Evolutionary conservation across 64 coral and sea anemone genomes (phyloP), one percentile per base, ranked within the genome.

Genomic region (Montipora cactus): DNA sequence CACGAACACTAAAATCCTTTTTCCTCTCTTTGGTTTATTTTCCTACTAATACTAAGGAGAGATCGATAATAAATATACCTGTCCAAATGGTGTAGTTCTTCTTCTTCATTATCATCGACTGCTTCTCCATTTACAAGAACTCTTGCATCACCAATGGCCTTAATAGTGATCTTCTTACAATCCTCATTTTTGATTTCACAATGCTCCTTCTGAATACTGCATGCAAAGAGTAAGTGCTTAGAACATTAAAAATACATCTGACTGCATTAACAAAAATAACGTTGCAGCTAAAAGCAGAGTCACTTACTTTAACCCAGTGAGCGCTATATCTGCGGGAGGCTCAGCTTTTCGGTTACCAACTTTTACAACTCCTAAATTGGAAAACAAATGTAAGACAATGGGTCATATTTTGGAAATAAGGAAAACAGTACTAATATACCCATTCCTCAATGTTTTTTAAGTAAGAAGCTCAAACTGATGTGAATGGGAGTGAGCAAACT

Each of bases 341-440:
- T 98, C 97, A 5, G 94, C 94, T 59, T 98, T 98, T 84, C 94
- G 94, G 89, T 94, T 98, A 12, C 97, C 97, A 96, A 98, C 51
- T 77, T 88, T 93, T 9, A 93, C 89, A 49, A 90, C 90, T 28
- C 94, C 97, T 98, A 74, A 1, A 78, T 71, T 22, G n/a, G 49
- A 84, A 81, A 59, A 19, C 2, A 66, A n/a, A 49, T 70, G 49
- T 10, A 23, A 4, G 11, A 57, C 11, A 57, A 11, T 57, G 53
- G 11, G 37, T 37, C 37, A 37, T 37, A 37, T 37, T 37, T 1
- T 37, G 37, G 37, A 37, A 37, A 37, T 37, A 37, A 37, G 37
- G 2, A 37, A 37, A 37, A 2, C 37, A 37, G 37, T 37, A 1
- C 37, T 37, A 37, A 37, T 37, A 37, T 0, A 37, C 37, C 2